These are phyloP conservation scores for Antheraea yamamai DNA, from an alignment of 2,888 invertebrate genomes.

Conservation along the genomic window DNA sequence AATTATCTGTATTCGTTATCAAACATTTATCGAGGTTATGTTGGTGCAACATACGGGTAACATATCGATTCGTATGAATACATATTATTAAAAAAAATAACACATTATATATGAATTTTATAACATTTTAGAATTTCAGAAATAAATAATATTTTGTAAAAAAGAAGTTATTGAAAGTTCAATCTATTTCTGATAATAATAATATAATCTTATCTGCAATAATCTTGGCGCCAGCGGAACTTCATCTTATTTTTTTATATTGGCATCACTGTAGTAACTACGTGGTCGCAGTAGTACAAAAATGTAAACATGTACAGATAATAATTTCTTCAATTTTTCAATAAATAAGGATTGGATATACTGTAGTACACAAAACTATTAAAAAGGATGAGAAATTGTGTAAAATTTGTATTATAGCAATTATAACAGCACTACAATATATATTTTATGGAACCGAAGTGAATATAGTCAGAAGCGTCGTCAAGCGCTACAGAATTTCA, in stretches of 20 bases:
- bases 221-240: slow-evolving; percentile 76
- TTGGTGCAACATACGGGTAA: slow-evolving; percentile 6
- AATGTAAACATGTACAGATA: slow-evolving; percentile 78
- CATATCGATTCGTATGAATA: not conserved
- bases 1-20: not conserved
- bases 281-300: slow-evolving; percentile 76
- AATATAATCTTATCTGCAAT: slow-evolving; percentile 53
- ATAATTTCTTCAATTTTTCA: slow-evolving; percentile 45
- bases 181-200: slow-evolving; percentile 7
- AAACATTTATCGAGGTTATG: slow-evolving; percentile 11
- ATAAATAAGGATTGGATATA: slow-evolving; percentile 16
- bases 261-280: slow-evolving; percentile 72
- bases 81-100: not conserved
- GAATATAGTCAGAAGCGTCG: slow-evolving; percentile 80
- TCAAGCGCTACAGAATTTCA: slow-evolving; percentile 77
- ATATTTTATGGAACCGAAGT: slow-evolving; percentile 72
- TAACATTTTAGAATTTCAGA: not conserved
- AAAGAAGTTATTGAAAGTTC: not conserved
- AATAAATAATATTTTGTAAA: not conserved
- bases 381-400: slow-evolving; percentile 30
- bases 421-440: slow-evolving; percentile 39
- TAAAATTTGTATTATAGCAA: slow-evolving; percentile 17
- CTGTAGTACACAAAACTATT: slow-evolving; percentile 27
- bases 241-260: slow-evolving; percentile 51
- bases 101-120: not conserved